A percentile compares a stretch with the other conserved stretches of the same genome.
Conservation (phyloP, 2,888 invertebrate genomes). For the Amphipoea lucens region DNA sequence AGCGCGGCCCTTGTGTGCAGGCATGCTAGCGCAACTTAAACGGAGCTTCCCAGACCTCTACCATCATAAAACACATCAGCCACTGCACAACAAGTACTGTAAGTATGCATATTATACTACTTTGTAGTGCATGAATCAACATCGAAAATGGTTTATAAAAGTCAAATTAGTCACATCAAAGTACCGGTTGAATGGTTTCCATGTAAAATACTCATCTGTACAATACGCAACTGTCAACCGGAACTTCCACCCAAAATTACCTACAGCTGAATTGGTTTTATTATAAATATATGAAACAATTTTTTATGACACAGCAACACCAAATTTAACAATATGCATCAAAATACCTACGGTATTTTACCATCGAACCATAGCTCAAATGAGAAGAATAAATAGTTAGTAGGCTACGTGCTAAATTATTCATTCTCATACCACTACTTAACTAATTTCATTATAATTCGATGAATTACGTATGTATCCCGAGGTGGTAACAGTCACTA, state of each 20-base stretch:
- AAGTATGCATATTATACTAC: slow-evolving; percentile 83
- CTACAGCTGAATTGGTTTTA: slow-evolving; percentile 7
- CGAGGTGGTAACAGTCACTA: slow-evolving; percentile 8
- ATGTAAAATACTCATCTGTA: slow-evolving; percentile 66
- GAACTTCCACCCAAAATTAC: slow-evolving; percentile 29
- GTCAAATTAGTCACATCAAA: slow-evolving; percentile 47
- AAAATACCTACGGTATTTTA: slow-evolving; percentile 13
- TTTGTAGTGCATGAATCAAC: slow-evolving; percentile 80
- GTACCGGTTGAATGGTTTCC: slow-evolving; percentile 42
- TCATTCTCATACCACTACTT: slow-evolving; percentile 29
- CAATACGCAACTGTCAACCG: slow-evolving; percentile 42
- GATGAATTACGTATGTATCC: slow-evolving; percentile 18
- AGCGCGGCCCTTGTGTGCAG: slow-evolving; percentile 92
- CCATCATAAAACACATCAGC: slow-evolving; percentile 94
- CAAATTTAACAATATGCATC: slow-evolving; percentile 24
- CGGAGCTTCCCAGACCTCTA: slow-evolving; percentile 96
- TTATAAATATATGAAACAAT: slow-evolving; percentile 6
- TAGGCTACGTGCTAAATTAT: slow-evolving; percentile 7
- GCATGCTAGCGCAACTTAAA: slow-evolving; percentile 97
- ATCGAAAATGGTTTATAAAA: slow-evolving; percentile 55
- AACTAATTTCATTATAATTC: slow-evolving; percentile 17
- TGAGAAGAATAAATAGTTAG: background rate
- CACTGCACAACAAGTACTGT: slow-evolving; percentile 93
- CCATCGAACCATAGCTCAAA: slow-evolving; percentile 10
- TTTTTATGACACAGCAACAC: background rate